Evolutionary conservation across 2,888 invertebrate genomes (phyloP), one percentile per base, ranked within the genome.

Genomic region (Aphidoletes aphidimyza): DNA sequence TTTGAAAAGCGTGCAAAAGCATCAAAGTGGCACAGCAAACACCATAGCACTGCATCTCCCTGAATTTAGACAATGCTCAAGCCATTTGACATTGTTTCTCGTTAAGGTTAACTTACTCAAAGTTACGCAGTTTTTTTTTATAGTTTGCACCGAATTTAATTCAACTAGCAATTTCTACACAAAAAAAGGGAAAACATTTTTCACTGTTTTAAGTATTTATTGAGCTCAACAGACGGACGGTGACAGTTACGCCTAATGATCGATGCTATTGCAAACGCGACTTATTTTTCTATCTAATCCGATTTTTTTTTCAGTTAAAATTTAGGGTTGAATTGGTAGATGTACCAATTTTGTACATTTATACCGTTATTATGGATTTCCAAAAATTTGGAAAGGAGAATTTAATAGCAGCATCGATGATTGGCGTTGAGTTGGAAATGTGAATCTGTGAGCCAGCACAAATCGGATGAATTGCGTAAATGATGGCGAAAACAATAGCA

Each of bases 281-380:
- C 22, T 54, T 22, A 30, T 69, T 69, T 30, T n/a, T 2, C 14
- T 69, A 5, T 69, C n/a, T 69, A 69, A 69, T 69, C 69, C 69
- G 69, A 69, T 69, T 69, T 69, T n/a, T n/a, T n/a, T 69, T 69
- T 69, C 69, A 69, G 69, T 69, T 69, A 69, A 69, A 69, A 69
- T 69, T 69, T 69, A 69, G 69, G 69, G 69, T 69, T 69, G n/a
- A n/a, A n/a, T n/a, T n/a, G n/a, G n/a, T n/a, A 69, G 34, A 54
- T 54, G 54, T 34, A n/a, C 30, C 69, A 69, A 69, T 69, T 69
- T 26, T 14, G 69, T 69, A 11, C 81, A n/a, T 81, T 37, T 37
- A 81, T 81, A 81, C 81, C 81, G 14, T 81, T 22, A 81, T 81
- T 81, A 81, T 81, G n/a, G 36, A 81, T 81, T 81, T 81, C 81